Percentiles rank a stretch among this genome's conserved stretches.
Evolutionary conservation across 2,888 invertebrate genomes (phyloP).

Genomic region (Agelastica alni): DNA sequence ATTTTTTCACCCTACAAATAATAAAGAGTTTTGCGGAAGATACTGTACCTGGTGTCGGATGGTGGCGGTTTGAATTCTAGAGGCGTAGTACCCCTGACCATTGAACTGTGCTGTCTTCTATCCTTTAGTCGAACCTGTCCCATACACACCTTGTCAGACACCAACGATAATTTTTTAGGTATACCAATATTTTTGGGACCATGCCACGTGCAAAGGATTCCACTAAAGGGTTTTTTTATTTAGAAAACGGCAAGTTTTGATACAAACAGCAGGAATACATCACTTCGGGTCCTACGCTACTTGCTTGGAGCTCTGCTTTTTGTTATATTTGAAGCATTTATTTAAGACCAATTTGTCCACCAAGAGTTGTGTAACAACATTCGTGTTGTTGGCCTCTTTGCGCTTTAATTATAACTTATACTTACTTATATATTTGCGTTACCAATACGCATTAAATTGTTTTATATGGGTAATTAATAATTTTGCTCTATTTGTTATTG

Average conservation of each 20-base stretch:
- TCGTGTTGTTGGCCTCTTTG: too few species aligned
- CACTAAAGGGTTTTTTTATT: not conserved
- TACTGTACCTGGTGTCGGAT: conserved; percentile 47
- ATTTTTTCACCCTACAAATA: too few species aligned
- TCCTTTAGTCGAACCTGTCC: conserved; percentile 51
- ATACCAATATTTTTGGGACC: conserved; percentile 12
- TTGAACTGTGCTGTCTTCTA: conserved; percentile 28
- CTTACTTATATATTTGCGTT: too few species aligned
- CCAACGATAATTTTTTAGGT: conserved; percentile 24
- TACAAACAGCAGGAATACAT: not conserved
- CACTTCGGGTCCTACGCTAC: not conserved
- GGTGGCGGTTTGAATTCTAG: conserved; percentile 52
- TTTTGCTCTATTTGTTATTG: too few species aligned
- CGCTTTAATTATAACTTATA: too few species aligned
- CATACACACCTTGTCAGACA: conserved; percentile 46
- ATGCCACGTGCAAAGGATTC: conserved; percentile 25
- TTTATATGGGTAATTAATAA: too few species aligned
- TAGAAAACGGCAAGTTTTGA: not conserved
- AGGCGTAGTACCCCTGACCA: conserved; percentile 34
- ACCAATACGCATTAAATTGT: too few species aligned
- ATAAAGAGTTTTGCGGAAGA: not conserved
- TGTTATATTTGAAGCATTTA: too few species aligned
- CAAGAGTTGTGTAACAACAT: too few species aligned
- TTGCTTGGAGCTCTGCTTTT: too few species aligned
- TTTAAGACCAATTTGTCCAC: too few species aligned